Base-by-base conservation (phyloP, 2,888 invertebrate species). In the Acleris sparsana region DNA sequence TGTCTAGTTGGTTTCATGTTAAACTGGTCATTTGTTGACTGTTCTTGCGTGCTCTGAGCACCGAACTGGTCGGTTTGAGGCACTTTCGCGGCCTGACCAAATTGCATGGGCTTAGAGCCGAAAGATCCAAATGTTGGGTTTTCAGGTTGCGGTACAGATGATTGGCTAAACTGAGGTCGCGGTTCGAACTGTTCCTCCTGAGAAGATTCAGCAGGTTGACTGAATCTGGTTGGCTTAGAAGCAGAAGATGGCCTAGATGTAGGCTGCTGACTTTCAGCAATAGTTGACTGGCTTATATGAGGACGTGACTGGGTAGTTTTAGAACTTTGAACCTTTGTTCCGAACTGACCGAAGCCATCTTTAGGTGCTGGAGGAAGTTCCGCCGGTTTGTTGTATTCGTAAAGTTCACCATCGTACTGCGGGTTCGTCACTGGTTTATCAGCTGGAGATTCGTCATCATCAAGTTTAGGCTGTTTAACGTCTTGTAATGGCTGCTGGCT, bases 321-420 rank as follows among this genome's bases (percentile, higher is more conserved):
- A 29, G 67, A 29, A n/a, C 44, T 56, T 18, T 33, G 62, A 13
- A 66, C 16, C 52, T 66, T 66, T n/a, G 44, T 51, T 25, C 66
- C 66, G 7, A 66, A 66, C 52, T 66, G 66, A 25, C 62, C 67
- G 17, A 62, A 59, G 5, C 67, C 68, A 18, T 69, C 63, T 56
- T 73, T 68, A 62, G 73, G 70, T 18, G 71, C 72, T 22, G 83
- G 77, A 1, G 83, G 69, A 49, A 73, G 72, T 64, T 78, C 75
- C 17, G 76, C 73, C 51, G 88, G 89, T 59, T 88, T 88, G 49
- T 75, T 86, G 67, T 88, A 88, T 68, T 89, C 80, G 63, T 89
- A 88, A 68, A 89, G 72, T 73, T 83, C 79, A 20, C 82, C 81
- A 9, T 70, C 72, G 55, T 81, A 80, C 64, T 80, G 80, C 48